Evolutionary conservation across 1,140 invertebrate species (phyloP), one percentile per base, ranked within the genome.

Genomic region (Drosophila kanapiae): DNA sequence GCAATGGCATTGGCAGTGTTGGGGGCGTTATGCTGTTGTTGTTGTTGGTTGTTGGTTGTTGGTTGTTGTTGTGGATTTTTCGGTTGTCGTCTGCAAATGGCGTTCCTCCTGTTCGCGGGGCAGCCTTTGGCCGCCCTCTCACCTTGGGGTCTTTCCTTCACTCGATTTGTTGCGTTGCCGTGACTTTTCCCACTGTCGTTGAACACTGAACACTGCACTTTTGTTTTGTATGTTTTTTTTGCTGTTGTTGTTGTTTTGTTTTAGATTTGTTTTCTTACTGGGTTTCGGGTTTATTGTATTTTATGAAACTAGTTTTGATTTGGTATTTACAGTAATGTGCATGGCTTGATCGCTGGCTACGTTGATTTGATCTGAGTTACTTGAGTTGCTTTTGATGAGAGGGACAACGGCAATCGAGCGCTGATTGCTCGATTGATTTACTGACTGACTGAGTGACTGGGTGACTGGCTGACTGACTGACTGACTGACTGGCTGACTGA

Each of bases 1-100:
- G 77, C 84, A 88, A 88, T 88, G 84, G 77, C 84, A 87, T 87
- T 87, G 84, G 84, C 84, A 81, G 84, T 88, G 80, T 88, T 87
- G 80, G 67, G 84, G 63, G 68, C 80, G 57, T 68, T 78, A 70
- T 82, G 33, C 29, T 70, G 62, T 59, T 42, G 13, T 62, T 45
- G 13, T 57, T 45, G 23, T 45, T 38, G 14, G 53, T 37, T 70
- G 51, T 42, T 27, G 49, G 14, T 42, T 16, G n/a, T 16, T 27
- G 2, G 23, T 51, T 54, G 18, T 45, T 6, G 16, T 1, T 29
- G 9, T 33, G 11, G 3, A 6, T 37, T 6, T 37, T 18, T 11
- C 4, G 0, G 29, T 31, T 67, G 35, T 43, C 37, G 37, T 53
- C 23, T 14, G 33, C 16, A 40, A 18, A 2, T 18, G 29, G 2